Evolutionary conservation across 2,797 vertebrate species (phyloP).

Genomic region (Acrocephalus scirpaceus): DNA sequence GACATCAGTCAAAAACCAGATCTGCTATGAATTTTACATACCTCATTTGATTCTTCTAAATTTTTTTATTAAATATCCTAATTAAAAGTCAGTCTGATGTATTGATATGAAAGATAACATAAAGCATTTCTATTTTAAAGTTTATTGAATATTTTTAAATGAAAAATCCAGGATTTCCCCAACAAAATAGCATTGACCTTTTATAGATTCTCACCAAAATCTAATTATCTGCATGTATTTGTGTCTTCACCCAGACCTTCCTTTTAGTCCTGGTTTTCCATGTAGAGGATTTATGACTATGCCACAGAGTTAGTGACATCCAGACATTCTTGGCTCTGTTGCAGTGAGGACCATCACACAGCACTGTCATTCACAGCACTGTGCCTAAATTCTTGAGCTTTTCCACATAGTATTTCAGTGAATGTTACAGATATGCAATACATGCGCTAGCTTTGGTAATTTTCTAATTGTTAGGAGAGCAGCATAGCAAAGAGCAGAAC

Average conservation of each 20-base stretch:
- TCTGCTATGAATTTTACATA: slow-evolving; percentile 7
- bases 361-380: neutral
- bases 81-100: neutral
- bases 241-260: neutral
- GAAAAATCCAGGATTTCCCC: neutral
- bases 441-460: neutral
- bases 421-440: neutral
- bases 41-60: neutral
- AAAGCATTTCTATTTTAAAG: neutral
- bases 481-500: neutral
- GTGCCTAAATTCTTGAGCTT: neutral
- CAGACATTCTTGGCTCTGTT: neutral
- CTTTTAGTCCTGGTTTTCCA: neutral
- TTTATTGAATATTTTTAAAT: neutral
- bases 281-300: neutral
- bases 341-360: neutral
- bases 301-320: neutral
- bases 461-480: neutral
- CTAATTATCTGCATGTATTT: neutral
- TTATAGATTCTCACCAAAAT: neutral
- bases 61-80: neutral
- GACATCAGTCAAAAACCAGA: neutral
- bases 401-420: neutral
- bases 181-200: neutral
- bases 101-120: neutral